phyloP scores from a whole-genome alignment of 2,113 vertebrate species.

The Corapipo altera region DNA sequence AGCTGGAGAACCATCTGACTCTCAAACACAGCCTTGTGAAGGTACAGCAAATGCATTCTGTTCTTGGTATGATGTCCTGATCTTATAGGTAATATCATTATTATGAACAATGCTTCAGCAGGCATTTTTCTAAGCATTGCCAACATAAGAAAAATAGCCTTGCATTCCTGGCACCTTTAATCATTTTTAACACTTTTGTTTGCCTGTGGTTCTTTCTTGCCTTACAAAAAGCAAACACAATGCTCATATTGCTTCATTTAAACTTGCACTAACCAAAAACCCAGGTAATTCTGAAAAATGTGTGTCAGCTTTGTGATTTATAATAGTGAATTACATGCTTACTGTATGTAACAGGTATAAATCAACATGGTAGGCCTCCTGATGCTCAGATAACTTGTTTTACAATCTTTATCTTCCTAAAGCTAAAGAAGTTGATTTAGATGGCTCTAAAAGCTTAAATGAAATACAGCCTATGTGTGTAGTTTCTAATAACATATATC shows the following conservation, averaged over 20 bases:
- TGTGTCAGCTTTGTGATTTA: neutral
- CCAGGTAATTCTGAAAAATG: slow-evolving; percentile 7
- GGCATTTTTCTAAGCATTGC: neutral
- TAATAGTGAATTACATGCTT: slow-evolving; percentile 26
- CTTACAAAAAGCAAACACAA: neutral
- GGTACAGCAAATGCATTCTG: neutral
- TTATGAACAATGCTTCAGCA: neutral
- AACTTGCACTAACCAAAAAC: neutral
- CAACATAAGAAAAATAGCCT: neutral
- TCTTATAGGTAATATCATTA: neutral
- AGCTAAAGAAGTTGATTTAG: slow-evolving; percentile 61
- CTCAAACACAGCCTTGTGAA: neutral
- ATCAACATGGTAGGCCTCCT: slow-evolving; percentile 31
- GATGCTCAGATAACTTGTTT: slow-evolving; percentile 59
- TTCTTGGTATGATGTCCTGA: neutral
- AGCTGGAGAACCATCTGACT: neutral
- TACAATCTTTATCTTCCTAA: slow-evolving; percentile 52
- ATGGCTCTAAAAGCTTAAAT: slow-evolving; percentile 43
- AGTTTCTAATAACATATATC: slow-evolving; percentile 56
- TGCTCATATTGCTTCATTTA: neutral
- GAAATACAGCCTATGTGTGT: slow-evolving; percentile 24
- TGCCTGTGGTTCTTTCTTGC: neutral
- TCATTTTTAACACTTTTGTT: neutral
- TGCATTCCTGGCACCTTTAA: neutral
- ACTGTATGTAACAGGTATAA: slow-evolving; percentile 33